Conservation (phyloP, 2,888 invertebrate genomes). For the Chrysolina americana region DNA sequence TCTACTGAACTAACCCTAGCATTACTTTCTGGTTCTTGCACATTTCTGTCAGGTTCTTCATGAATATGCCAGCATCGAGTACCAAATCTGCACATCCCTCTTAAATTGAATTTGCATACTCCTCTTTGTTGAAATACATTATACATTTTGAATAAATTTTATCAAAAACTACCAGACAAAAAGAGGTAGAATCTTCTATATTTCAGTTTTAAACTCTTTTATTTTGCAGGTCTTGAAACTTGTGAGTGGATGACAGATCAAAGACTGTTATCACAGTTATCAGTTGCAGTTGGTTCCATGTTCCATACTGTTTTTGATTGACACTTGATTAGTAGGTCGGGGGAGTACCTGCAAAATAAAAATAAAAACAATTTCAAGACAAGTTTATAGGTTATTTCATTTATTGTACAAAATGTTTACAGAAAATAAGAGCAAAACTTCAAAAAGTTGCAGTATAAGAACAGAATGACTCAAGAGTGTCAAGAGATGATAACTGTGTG, state of each 20-base stretch:
- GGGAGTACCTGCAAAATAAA: background rate
- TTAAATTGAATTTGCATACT: conserved; percentile 51
- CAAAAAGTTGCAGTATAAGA: too few relatives aligned
- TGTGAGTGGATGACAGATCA: background rate
- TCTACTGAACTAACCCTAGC: conserved; percentile 20
- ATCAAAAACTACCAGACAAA: background rate
- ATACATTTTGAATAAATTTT: conserved; percentile 30
- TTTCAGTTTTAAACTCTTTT: background rate
- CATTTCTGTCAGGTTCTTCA: conserved; percentile 34
- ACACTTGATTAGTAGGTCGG: background rate
- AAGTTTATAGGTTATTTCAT: background rate
- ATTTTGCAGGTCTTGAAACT: background rate
- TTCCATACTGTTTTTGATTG: conserved; percentile 3
- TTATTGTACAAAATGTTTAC: too few relatives aligned
- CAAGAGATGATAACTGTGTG: too few relatives aligned
- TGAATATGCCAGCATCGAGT: conserved; percentile 52
- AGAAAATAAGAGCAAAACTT: too few relatives aligned
- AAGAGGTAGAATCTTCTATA: background rate
- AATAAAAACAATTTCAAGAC: background rate
- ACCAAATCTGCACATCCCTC: conserved; percentile 55
- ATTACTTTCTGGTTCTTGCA: conserved; percentile 28
- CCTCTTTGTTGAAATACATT: conserved; percentile 33
- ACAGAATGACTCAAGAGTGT: too few relatives aligned
- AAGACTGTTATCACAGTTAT: background rate
- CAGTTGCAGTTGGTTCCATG: background rate